phyloP scores from a whole-genome alignment of 2,888 invertebrate genomes.

The Caradrina clavipalpis region DNA sequence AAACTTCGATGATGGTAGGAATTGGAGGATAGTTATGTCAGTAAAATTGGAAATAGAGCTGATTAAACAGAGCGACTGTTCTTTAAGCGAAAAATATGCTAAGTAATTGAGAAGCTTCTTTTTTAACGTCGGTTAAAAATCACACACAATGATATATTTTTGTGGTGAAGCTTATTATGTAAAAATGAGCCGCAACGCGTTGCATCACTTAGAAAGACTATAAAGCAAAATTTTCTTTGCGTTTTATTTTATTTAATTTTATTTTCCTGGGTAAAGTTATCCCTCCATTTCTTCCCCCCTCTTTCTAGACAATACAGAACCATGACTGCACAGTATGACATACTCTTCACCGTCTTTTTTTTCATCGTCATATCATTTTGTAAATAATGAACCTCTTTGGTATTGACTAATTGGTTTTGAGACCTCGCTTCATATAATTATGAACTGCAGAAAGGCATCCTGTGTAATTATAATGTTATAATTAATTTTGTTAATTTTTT shows the following conservation, averaged over 20 bases:
- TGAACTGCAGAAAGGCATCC: conserved; percentile 12
- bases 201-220: not conserved
- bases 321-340: not conserved
- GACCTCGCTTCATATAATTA: conserved; percentile 26
- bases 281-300: too few species aligned
- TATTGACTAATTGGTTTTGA: conserved; percentile 30
- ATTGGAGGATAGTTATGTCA: too few species aligned
- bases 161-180: too few species aligned
- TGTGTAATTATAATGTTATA: conserved; percentile 10
- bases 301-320: conserved; percentile 6
- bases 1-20: too few species aligned
- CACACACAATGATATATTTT: too few species aligned
- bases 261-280: too few species aligned
- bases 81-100: too few species aligned
- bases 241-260: not conserved
- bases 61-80: too few species aligned
- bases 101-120: too few species aligned
- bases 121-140: too few species aligned
- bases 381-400: conserved; percentile 20
- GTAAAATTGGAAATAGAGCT: too few species aligned
- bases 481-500: not conserved
- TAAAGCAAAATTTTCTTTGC: not conserved
- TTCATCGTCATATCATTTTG: conserved; percentile 1
- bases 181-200: too few species aligned
- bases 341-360: not conserved